Conservation (phyloP, 2,888 invertebrate species). For the Esperia sulphurella region DNA sequence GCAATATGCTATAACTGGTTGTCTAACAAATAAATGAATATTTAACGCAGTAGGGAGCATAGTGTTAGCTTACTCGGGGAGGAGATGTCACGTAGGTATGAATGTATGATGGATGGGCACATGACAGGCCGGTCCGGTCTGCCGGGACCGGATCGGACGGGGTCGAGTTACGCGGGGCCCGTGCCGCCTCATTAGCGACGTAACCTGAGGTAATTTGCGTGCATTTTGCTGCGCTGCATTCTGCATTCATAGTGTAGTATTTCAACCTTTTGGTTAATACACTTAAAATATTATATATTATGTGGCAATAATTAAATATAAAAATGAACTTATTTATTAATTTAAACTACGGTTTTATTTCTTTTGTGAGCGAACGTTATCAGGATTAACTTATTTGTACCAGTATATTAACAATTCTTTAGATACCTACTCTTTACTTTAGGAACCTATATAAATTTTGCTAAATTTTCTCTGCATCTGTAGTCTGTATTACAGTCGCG, state of each 20-base stretch:
- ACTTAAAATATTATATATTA: too few species aligned
- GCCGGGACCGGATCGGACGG: slow-evolving; percentile 26
- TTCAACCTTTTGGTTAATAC: slow-evolving; percentile 8
- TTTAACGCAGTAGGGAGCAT: slow-evolving; percentile 7
- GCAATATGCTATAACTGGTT: neutral
- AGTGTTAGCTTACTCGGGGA: neutral
- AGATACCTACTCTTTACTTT: too few species aligned
- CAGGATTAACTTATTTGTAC: too few species aligned
- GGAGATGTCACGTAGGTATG: neutral
- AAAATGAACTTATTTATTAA: too few species aligned
- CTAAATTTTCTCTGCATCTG: too few species aligned
- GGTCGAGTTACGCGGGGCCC: slow-evolving; percentile 52
- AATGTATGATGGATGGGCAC: slow-evolving; percentile 5
- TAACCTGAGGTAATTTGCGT: slow-evolving; percentile 37
- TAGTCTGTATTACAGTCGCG: too few species aligned
- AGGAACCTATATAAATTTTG: too few species aligned
- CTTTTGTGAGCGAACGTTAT: too few species aligned
- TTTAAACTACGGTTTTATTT: too few species aligned
- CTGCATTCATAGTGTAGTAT: slow-evolving; percentile 18
- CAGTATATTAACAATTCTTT: too few species aligned
- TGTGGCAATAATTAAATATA: too few species aligned
- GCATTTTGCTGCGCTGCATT: slow-evolving; percentile 22
- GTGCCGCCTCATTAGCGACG: slow-evolving; percentile 64
- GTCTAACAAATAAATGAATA: neutral
- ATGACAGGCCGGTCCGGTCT: slow-evolving; percentile 17